Evolutionary conservation across 2,888 invertebrate species (phyloP), one percentile per base, ranked within the genome.

Genomic region (Odontothrips loti): DNA sequence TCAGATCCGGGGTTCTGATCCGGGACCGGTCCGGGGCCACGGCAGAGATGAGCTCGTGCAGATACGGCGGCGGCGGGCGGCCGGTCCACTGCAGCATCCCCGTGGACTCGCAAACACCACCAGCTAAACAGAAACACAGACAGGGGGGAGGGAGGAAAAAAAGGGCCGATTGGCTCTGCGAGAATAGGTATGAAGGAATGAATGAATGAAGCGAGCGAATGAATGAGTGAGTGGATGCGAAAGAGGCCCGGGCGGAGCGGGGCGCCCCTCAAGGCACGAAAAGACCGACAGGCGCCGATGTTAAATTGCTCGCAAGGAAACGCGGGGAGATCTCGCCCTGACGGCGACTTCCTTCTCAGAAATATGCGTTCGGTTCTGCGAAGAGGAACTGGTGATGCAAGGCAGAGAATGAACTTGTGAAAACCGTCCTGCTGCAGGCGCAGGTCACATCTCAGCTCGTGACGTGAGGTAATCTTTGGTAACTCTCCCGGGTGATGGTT

Each of bases 231-330:
- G 12, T 75, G 23, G 27, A 23, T 23, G n/a, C 58, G 68, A 27
- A 27, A 23, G 68, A 75, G 68, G 58, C 58, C 20, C 12, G 51
- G 10, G 9, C 51, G 10, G 51, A 10, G 51, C 12, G 10, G 34
- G 3, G 34, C 34, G 6, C 34, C 34, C 34, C 34, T 6, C n/a
- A n/a, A n/a, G 12, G 48, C 8, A 12, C 8, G 48, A 12, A 48
- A 12, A 48, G 48, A 48, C 12, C 48, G 48, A 6, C 51, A 51
- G 51, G 68, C 68, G 68, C 68, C 68, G 68, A 75, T 75, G 68
- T 27, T 27, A 75, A 75, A 75, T 75, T 75, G 68, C 68, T 75
- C 68, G 68, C 68, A 75, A 75, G 68, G 68, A 75, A 27, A 75
- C 68, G 68, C 23, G 23, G 34, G 34, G 34, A 6, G 34, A 4